Percentiles rank a stretch among this genome's conserved stretches.
These are phyloP conservation scores for Acridotheres tristis DNA, from an alignment of 2,797 vertebrate genomes.

Conservation along the genomic window DNA sequence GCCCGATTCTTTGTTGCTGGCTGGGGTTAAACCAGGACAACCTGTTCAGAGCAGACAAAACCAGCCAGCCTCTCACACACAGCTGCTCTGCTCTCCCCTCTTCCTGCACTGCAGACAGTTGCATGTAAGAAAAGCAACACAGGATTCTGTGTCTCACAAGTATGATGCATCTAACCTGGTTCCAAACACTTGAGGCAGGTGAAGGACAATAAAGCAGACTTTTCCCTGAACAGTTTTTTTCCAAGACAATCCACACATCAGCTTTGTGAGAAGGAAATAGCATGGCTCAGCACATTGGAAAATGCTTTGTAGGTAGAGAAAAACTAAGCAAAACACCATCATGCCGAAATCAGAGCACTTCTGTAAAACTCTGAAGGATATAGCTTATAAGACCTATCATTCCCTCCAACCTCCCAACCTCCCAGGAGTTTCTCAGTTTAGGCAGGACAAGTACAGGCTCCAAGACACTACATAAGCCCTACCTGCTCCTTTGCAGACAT, in stretches of 20 bases:
- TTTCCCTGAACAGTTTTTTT: too few species aligned
- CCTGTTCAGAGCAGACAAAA: too few species aligned
- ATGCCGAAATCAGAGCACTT: not conserved
- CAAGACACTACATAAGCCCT: accelerated
- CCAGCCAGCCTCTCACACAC: too few species aligned
- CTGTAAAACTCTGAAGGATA: not conserved
- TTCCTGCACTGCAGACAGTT: too few species aligned
- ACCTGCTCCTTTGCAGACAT: not conserved
- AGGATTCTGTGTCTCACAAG: not conserved
- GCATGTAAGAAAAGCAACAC: not conserved
- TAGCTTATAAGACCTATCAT: not conserved
- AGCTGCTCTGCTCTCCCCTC: too few species aligned
- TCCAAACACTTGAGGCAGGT: not conserved
- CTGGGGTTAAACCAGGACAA: too few species aligned
- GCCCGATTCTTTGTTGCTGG: too few species aligned
- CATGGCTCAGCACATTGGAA: not conserved
- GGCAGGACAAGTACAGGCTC: not conserved
- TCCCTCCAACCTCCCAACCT: not conserved
- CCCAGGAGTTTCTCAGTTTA: not conserved
- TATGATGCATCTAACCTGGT: not conserved
- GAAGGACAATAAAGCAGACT: not conserved
- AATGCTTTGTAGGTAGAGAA: not conserved
- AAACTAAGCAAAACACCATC: not conserved
- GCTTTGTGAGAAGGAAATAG: not conserved
- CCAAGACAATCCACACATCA: not conserved